Percentiles rank a stretch among this genome's conserved stretches.
phyloP scores from a whole-genome alignment of 2,888 invertebrate species.

The Lasioglossum vierecki region DNA sequence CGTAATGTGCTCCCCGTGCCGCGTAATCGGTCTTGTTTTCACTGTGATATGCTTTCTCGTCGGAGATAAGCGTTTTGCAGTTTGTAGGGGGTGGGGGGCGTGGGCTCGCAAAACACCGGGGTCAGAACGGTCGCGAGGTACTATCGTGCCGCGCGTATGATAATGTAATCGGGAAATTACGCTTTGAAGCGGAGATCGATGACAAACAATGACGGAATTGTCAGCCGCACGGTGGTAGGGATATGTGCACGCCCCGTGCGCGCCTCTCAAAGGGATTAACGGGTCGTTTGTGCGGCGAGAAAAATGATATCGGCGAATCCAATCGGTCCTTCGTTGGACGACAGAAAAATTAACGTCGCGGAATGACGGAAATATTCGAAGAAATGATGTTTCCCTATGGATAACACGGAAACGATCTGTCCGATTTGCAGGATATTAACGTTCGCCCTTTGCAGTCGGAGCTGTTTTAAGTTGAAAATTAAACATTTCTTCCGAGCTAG shows the following conservation, averaged over 20 bases:
- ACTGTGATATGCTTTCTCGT: constrained; percentile 27
- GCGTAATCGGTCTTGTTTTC: constrained; percentile 49
- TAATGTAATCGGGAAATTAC: constrained; percentile 46
- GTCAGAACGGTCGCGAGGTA: constrained; percentile 22
- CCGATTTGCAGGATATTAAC: background rate
- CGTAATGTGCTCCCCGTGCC: constrained; percentile 25
- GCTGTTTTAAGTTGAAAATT: too few relatives aligned
- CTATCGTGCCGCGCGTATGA: constrained; percentile 13
- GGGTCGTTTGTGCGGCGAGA: background rate
- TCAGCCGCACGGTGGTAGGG: background rate
- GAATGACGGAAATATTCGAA: background rate
- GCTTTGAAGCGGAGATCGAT: constrained; percentile 28
- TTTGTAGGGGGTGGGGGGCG: background rate
- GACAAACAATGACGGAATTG: constrained; percentile 22
- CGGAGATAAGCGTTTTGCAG: constrained; percentile 19
- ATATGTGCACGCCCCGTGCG: background rate
- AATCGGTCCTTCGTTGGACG: background rate
- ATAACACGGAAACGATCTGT: background rate
- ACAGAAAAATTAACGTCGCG: background rate
- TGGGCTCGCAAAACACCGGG: constrained; percentile 31
- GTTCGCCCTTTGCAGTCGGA: too few relatives aligned
- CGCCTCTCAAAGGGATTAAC: constrained; percentile 1
- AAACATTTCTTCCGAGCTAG: too few relatives aligned
- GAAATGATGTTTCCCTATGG: background rate
- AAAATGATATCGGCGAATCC: background rate